Percentiles rank a stretch among this genome's conserved stretches.
phyloP scores from a whole-genome alignment of 1,140 invertebrate genomes.

The Notospermus geniculatus region DNA sequence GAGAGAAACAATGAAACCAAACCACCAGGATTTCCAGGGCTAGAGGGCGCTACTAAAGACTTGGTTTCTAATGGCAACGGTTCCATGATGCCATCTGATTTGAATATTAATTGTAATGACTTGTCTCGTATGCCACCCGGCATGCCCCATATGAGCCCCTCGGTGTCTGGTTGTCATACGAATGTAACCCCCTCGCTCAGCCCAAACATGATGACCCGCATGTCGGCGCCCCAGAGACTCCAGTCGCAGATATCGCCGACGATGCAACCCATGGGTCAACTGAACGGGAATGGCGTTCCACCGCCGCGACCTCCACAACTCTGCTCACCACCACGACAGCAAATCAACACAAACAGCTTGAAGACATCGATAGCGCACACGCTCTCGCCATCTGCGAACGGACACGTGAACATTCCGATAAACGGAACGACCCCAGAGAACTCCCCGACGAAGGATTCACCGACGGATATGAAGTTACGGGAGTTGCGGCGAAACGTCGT shows the following conservation, averaged over 20 bases:
- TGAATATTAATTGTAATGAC: slow-evolving; percentile 1
- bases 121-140: neutral
- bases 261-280: neutral
- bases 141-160: neutral
- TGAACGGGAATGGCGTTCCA: neutral
- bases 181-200: neutral
- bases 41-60: neutral
- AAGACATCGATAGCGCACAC: neutral
- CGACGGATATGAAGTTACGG: neutral
- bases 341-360: too few species aligned
- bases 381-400: neutral
- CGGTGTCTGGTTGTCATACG: neutral
- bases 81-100: neutral
- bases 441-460: neutral
- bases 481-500: slow-evolving; percentile 7
- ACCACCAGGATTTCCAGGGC: neutral
- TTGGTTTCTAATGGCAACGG: neutral
- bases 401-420: neutral
- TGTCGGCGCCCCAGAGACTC: neutral
- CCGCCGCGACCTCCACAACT: neutral
- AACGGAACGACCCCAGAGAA: neutral
- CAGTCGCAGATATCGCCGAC: neutral
- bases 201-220: neutral
- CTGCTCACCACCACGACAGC: too few species aligned
- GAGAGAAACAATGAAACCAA: neutral